A percentile compares a stretch with the other conserved stretches of the same genome.
Evolutionary conservation across 2,797 vertebrate species (phyloP).

Genomic region (Salarias fasciatus): DNA sequence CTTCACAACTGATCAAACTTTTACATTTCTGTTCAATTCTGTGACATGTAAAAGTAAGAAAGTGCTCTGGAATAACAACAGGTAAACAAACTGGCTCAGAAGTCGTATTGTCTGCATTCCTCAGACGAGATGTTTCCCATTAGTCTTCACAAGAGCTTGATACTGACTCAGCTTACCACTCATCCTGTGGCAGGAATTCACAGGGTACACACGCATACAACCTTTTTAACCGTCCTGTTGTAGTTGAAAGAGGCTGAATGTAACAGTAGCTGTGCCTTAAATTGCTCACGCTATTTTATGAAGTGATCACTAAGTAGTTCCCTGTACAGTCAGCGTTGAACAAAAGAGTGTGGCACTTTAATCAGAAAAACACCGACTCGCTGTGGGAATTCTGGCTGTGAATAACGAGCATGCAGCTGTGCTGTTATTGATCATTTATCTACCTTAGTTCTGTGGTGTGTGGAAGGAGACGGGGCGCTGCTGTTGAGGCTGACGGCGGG

Average conservation of each 20-base stretch:
- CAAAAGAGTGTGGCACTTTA: too few relatives aligned
- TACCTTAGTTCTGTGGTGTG: constrained; percentile 78
- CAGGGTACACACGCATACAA: background rate
- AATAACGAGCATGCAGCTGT: too few relatives aligned
- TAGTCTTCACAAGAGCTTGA: background rate
- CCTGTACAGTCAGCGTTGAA: too few relatives aligned
- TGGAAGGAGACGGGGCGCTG: constrained; percentile 71
- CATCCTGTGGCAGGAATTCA: constrained; percentile 7
- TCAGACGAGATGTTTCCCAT: constrained; percentile 29
- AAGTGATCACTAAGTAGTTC: too few relatives aligned
- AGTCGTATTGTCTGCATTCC: constrained; percentile 57
- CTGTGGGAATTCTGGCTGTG: too few relatives aligned
- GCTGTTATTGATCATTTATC: too few relatives aligned
- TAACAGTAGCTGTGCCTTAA: background rate
- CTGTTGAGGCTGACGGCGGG: constrained; percentile 72
- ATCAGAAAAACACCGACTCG: too few relatives aligned
- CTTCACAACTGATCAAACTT: too few relatives aligned
- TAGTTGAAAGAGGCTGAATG: background rate
- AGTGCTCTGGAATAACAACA: constrained; percentile 8
- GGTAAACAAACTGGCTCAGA: constrained; percentile 38
- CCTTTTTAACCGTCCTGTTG: background rate
- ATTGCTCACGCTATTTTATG: background rate
- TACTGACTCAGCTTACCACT: constrained; percentile 10
- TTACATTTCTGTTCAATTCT: too few relatives aligned
- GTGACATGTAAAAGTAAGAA: too few relatives aligned